These are phyloP conservation scores for Acleris sparsana DNA, from an alignment of 2,888 invertebrate species.

Conservation along the genomic window DNA sequence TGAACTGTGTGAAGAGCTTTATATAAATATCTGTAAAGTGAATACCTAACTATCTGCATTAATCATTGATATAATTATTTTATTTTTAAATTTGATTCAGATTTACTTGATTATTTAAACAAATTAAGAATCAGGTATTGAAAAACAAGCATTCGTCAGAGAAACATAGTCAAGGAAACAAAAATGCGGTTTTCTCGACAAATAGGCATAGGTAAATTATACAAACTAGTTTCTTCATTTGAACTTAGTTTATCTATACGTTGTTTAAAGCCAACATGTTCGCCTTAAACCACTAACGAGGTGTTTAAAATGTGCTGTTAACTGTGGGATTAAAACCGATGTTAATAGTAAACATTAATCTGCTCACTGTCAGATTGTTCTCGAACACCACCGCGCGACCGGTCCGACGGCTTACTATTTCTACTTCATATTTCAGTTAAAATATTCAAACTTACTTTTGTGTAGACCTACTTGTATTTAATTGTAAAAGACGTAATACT, in stretches of 20 bases:
- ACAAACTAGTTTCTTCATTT: too few species aligned
- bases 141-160: too few species aligned
- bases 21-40: too few species aligned
- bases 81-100: too few species aligned
- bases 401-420: not conserved
- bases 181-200: too few species aligned
- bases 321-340: not conserved
- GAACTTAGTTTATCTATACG: not conserved
- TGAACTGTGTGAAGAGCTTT: too few species aligned
- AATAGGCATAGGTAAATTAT: too few species aligned
- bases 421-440: not conserved
- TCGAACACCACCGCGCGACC: not conserved
- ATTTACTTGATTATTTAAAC: too few species aligned
- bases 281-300: not conserved
- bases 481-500: not conserved
- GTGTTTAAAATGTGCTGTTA: not conserved
- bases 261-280: not conserved
- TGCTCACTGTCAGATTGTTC: not conserved
- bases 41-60: too few species aligned
- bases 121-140: too few species aligned
- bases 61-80: too few species aligned
- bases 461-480: not conserved
- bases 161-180: too few species aligned
- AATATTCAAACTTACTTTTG: not conserved
- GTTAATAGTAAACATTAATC: not conserved